Evolutionary conservation across 2,113 vertebrate species (phyloP).

Genomic region (Stegastes partitus): DNA sequence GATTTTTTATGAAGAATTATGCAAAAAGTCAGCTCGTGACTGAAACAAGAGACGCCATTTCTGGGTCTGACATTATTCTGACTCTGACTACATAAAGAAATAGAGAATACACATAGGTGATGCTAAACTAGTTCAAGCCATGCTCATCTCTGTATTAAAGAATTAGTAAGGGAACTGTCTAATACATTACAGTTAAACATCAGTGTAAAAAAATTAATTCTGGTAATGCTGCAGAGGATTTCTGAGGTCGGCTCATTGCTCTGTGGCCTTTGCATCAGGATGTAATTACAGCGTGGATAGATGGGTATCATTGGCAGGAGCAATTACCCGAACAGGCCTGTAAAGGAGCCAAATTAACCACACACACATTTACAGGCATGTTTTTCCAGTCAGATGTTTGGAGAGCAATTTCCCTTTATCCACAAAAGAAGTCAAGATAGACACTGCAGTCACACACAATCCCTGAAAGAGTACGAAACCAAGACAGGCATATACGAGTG

Average conservation of each 20-base stretch:
- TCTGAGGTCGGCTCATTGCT: constrained; percentile 67
- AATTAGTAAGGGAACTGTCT: constrained; percentile 30
- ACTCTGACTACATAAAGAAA: constrained; percentile 14
- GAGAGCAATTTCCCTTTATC: constrained; percentile 41
- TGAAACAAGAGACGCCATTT: constrained; percentile 41
- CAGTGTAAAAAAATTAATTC: constrained; percentile 63
- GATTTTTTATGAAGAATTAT: constrained; percentile 18
- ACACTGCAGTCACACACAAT: constrained; percentile 11
- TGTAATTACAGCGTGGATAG: constrained; percentile 73
- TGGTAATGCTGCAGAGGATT: constrained; percentile 58
- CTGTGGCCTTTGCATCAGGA: constrained; percentile 68
- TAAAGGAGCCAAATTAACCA: constrained; percentile 60
- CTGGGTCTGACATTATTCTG: constrained; percentile 29
- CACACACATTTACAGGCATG: constrained; percentile 54
- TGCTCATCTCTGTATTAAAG: constrained; percentile 1
- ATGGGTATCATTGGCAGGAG: constrained; percentile 72
- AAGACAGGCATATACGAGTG: constrained; percentile 11
- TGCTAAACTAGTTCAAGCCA: constrained; percentile 20
- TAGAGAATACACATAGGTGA: constrained; percentile 36
- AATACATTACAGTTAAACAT: constrained; percentile 51
- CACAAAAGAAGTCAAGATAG: constrained; percentile 19
- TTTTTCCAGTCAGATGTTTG: constrained; percentile 48
- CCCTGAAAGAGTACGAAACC: constrained; percentile 26
- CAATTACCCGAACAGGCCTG: constrained; percentile 64
- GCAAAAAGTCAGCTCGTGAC: constrained; percentile 8